Evolutionary conservation across 2,113 vertebrate species (phyloP), one percentile per base, ranked within the genome.

Genomic region (Marmota flaviventris): DNA sequence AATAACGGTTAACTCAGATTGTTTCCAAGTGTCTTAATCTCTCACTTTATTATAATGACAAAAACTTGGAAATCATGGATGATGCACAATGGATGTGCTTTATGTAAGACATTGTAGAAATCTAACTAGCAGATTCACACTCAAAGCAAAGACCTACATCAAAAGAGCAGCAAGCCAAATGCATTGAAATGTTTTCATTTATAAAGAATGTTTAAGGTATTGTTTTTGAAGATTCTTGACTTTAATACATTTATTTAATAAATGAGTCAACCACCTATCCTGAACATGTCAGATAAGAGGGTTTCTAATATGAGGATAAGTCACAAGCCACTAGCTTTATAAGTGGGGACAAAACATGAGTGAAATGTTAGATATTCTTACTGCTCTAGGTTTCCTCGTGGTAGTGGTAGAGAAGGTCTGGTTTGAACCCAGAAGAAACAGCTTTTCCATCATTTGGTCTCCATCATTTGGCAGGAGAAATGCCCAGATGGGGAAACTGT

Each of bases 1-100:
- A 88, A 37, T 78, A 85, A 81, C 73, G 78, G 34, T 53, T 27
- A 93, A 81, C 51, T 97, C 17, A 81, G 48, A 56, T 69, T 95
- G 6, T 53, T 91, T 96, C 85, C 8, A 45, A 56, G 53, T 39
- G 37, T 73, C 51, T 84, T 88, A 45, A 70, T 24, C 65, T 72
- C 58, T 94, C 32, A 29, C 17, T 95, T 86, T 34, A 77, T 77
- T 86, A 67, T 34, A 65, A 85, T 70, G 51, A 94, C 91, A 94
- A 14, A 53, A 67, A 42, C 51, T 24, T 65, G 14, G 42, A 91
- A 85, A 39, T 76, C 10, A 18, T 42, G 61, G 56, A 48, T 67
- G 83, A 89, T 42, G 37, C 13, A 25, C 73, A 76, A 63, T 61
- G 22, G 58, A 75, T 75, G 29, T 51, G 10, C 24, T 90, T 93